Evolutionary conservation across 2,113 vertebrate species (phyloP).

Genomic region (Phalacrocorax brasilianus): DNA sequence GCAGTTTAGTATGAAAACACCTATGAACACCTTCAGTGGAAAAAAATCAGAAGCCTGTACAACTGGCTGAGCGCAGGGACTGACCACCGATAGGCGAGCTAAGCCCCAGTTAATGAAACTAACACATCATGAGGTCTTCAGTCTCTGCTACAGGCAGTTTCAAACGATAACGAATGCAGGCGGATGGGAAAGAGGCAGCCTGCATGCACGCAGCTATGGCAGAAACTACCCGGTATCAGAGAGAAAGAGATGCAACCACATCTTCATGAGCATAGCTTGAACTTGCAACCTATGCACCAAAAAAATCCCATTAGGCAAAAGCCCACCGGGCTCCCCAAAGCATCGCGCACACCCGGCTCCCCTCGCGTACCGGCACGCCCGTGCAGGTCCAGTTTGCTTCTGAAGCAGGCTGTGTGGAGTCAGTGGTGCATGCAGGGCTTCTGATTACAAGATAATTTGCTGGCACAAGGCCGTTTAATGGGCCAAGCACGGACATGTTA

Average conservation of each 20-base stretch:
- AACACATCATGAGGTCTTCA: too few relatives aligned
- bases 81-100: neutral
- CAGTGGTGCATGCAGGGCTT: neutral
- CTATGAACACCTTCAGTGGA: neutral
- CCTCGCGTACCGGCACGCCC: neutral
- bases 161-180: rapidly evolving
- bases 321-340: neutral
- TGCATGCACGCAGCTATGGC: rapidly evolving
- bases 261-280: rapidly evolving
- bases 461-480: neutral
- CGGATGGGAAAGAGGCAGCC: neutral
- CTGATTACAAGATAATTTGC: neutral
- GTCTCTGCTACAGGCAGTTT: neutral
- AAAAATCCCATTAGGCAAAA: neutral
- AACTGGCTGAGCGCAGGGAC: neutral
- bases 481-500: neutral
- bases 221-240: neutral
- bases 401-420: neutral
- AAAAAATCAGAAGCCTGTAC: neutral
- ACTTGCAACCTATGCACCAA: rapidly evolving
- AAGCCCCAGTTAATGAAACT: neutral
- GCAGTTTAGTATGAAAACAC: neutral
- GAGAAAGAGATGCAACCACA: neutral
- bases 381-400: neutral
- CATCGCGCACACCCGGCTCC: neutral